These are phyloP conservation scores for Pseudochaenichthys georgianus DNA, from an alignment of 2,797 vertebrate genomes.

Conservation along the genomic window DNA sequence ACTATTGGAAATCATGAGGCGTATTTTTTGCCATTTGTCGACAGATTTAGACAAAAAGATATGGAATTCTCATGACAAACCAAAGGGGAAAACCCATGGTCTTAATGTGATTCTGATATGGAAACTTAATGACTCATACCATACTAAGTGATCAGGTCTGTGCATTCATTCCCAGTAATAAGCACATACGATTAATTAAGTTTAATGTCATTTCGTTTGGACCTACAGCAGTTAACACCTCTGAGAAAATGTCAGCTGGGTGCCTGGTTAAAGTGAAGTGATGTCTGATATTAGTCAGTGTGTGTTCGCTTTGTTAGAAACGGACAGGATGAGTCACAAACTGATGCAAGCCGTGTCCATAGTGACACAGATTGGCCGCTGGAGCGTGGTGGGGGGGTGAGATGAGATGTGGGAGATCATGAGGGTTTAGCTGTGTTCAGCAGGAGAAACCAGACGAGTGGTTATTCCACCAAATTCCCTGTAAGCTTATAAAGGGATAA, in stretches of 20 bases:
- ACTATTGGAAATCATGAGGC: background rate
- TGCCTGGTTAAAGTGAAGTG: too few relatives aligned
- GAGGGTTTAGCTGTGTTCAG: conserved; percentile 9
- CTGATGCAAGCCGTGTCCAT: background rate
- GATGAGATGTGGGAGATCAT: background rate
- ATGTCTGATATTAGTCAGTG: background rate
- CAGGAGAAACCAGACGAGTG: conserved; percentile 2
- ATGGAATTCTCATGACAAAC: background rate
- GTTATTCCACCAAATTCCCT: conserved; percentile 46
- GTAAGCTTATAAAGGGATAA: conserved; percentile 63
- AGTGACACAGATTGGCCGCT: background rate
- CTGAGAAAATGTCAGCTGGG: too few relatives aligned
- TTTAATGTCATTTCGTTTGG: too few relatives aligned
- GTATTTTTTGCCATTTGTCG: background rate
- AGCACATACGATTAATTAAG: background rate
- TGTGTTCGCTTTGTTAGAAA: background rate
- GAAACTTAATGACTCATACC: background rate
- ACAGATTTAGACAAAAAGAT: too few relatives aligned
- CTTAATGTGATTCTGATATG: background rate
- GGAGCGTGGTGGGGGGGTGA: background rate
- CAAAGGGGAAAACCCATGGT: background rate
- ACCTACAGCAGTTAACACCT: too few relatives aligned
- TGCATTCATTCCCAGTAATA: too few relatives aligned
- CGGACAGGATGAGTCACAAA: background rate
- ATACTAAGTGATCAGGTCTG: too few relatives aligned